Evolutionary conservation across 2,797 vertebrate species (phyloP), one percentile per base, ranked within the genome.

Genomic region (Gallirallus australis): DNA sequence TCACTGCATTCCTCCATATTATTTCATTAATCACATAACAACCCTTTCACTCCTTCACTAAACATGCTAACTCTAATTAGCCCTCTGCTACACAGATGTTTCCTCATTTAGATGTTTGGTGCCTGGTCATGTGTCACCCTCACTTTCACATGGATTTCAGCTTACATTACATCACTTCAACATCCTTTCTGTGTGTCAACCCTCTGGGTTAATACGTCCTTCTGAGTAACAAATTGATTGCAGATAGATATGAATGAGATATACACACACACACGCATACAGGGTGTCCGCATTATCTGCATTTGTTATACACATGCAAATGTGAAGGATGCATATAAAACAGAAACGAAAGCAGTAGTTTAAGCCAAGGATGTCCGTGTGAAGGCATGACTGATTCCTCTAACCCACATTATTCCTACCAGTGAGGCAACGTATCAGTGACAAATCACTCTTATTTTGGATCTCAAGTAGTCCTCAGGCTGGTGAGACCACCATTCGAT

Each of bases 21-120:
- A 95, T 95, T 97, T 93, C 80, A 97, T 97, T 97, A 95, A 90
- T 72, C 94, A 94, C 72, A 50, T 84, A 79, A 92, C 76, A 96
- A 94, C 37, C 59, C 76, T 93, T 96, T 91, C 66, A 73, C 72
- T 95, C 65, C 90, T 82, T 65, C 92, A 52, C 88, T 60, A 80
- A 86, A 89, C 54, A 78, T 19, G 48, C 88, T 83, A 91, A 84
- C 50, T 94, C 75, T 82, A 79, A 96, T 96, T 85, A 91, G 78
- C 95, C 89, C 86, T 76, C 63, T 71, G 53, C 72, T 64, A 84
- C 80, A 77, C 80, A 89, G 78, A 94, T 97, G 66, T 71, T 96
- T 94, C 84, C 85, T 90, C 88, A 47, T 94, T 96, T 93, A 78
- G 90, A 96, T 85, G 65, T 91, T 95, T 64, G 15, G 85, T 83